phyloP scores from a whole-genome alignment of 2,113 vertebrate genomes.

The Anolis sagrei region DNA sequence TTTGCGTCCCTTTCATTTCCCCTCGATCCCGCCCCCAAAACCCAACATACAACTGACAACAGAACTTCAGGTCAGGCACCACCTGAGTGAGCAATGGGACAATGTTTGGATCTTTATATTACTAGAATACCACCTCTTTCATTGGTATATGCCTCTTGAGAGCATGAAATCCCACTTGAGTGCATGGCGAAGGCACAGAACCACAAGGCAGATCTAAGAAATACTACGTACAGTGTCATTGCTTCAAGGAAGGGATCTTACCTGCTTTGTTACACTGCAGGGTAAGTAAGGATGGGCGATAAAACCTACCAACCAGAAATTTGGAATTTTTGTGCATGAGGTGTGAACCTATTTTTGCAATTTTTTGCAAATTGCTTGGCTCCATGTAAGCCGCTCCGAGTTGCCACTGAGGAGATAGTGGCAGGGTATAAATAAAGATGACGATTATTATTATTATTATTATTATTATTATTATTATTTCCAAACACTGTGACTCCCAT shows the following conservation, averaged over 20 bases:
- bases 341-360: not conserved
- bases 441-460: no score
- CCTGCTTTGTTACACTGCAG: conserved; percentile 73
- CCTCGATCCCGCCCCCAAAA: not conserved
- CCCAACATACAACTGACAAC: conserved; percentile 61
- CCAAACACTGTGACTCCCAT: not conserved
- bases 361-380: no score
- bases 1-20: not conserved
- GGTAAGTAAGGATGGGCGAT: no score
- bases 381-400: no score
- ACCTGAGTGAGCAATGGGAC: conserved; percentile 32
- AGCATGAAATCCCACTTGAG: not conserved
- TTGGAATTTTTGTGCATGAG: conserved; percentile 56
- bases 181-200: conserved; percentile 67
- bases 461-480: no score
- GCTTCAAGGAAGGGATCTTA: conserved; percentile 65
- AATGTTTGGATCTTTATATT: not conserved
- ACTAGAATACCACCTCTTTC: not conserved
- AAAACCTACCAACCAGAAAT: conserved; percentile 22
- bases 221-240: conserved; percentile 66
- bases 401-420: no score
- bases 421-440: no score
- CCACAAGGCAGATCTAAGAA: conserved; percentile 72
- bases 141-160: not conserved
- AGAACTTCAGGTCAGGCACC: conserved; percentile 58